These are phyloP conservation scores for Styela plicata DNA, from an alignment of 23 tunicate species.

Conservation along the genomic window DNA sequence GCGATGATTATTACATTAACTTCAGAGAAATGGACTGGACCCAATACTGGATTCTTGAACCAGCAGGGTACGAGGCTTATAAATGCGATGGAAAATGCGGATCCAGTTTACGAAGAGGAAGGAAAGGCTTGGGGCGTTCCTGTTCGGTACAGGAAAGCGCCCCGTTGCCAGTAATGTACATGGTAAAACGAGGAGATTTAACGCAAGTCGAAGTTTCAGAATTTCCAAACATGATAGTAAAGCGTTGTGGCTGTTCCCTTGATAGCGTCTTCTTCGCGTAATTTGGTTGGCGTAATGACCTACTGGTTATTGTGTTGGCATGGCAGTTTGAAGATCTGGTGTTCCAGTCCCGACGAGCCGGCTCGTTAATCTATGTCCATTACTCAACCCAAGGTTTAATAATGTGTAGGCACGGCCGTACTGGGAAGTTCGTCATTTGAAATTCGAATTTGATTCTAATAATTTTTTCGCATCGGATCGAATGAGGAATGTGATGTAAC, in stretches of 20 bases:
- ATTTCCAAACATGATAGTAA: constrained; percentile 83
- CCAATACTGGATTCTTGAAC: constrained; percentile 72
- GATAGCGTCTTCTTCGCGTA: constrained; percentile 54
- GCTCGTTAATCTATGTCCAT: too few relatives aligned
- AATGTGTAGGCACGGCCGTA: too few relatives aligned
- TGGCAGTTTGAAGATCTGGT: too few relatives aligned
- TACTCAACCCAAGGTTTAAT: too few relatives aligned
- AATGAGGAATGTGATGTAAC: too few relatives aligned
- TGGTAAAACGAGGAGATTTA: constrained; percentile 54
- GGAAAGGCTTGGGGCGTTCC: constrained; percentile 37
- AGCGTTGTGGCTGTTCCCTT: constrained; percentile 61
- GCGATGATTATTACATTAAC: constrained; percentile 53
- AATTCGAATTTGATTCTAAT: too few relatives aligned
- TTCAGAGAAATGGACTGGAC: constrained; percentile 80
- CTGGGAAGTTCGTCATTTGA: too few relatives aligned
- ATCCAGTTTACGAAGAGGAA: constrained; percentile 30
- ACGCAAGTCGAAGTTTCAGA: constrained; percentile 66
- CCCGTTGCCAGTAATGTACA: constrained; percentile 74
- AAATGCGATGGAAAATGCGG: constrained; percentile 58
- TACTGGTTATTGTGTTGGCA: too few relatives aligned
- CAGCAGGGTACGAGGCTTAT: constrained; percentile 72
- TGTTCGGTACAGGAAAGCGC: constrained; percentile 67
- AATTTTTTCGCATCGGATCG: too few relatives aligned
- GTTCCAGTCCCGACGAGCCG: too few relatives aligned
- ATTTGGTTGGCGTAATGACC: background rate